phyloP scores from a whole-genome alignment of 2,113 vertebrate species.

The Callaeas wilsoni region DNA sequence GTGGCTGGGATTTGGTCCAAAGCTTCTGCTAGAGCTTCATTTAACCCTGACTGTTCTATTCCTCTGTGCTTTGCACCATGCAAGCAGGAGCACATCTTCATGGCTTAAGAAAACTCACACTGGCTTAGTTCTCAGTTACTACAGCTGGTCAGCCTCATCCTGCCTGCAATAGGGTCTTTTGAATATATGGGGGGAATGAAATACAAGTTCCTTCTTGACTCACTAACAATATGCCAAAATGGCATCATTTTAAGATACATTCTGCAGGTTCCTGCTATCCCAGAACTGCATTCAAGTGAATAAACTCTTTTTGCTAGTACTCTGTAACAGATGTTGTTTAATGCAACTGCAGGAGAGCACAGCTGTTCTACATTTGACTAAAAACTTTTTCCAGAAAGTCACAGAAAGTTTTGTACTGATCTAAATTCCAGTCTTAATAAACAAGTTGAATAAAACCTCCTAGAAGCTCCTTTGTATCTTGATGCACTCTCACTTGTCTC shows the following conservation, averaged over 20 bases:
- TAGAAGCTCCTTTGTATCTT: neutral
- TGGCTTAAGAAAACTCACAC: neutral
- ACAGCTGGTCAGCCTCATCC: neutral
- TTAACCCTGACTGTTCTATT: neutral
- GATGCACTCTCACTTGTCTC: neutral
- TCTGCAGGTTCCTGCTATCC: neutral
- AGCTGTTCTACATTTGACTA: conserved; percentile 56
- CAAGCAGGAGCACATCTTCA: neutral
- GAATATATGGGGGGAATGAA: neutral
- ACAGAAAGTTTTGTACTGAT: conserved; percentile 38
- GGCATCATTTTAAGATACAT: neutral
- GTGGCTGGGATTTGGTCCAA: neutral
- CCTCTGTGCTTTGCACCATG: neutral
- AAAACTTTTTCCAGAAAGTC: conserved; percentile 42
- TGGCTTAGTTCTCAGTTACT: neutral
- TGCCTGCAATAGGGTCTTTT: neutral
- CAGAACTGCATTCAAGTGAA: neutral
- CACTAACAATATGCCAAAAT: neutral
- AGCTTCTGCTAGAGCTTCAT: neutral
- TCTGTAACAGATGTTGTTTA: neutral
- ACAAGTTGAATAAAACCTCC: conserved; percentile 52
- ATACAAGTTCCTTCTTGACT: neutral
- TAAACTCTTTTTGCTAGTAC: neutral
- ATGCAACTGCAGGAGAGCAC: neutral
- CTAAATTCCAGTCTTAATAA: conserved; percentile 46